These are phyloP conservation scores for Schizopygopsis malacanthus DNA, from an alignment of 2,797 vertebrate genomes.

Conservation along the genomic window DNA sequence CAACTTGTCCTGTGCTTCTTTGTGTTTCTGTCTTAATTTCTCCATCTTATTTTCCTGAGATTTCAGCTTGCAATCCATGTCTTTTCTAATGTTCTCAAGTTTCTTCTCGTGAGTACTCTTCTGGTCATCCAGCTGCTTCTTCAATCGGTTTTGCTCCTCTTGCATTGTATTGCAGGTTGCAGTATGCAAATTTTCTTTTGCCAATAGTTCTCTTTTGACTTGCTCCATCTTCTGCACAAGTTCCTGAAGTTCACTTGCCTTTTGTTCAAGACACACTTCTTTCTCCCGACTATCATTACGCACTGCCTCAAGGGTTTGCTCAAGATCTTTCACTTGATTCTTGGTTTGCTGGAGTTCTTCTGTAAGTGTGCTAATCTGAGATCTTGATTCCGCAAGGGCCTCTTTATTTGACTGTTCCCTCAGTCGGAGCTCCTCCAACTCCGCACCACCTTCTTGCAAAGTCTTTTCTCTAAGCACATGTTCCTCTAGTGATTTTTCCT, in stretches of 20 bases:
- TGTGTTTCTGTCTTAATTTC: conserved; percentile 86
- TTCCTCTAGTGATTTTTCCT: conserved; percentile 80
- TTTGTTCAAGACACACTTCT: conserved; percentile 73
- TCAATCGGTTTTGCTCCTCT: conserved; percentile 77
- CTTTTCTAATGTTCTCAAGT: conserved; percentile 75
- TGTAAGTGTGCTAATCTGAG: conserved; percentile 70
- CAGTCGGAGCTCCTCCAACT: conserved; percentile 77
- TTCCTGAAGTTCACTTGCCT: conserved; percentile 74
- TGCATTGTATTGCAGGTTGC: conserved; percentile 73
- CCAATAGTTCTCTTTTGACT: conserved; percentile 72
- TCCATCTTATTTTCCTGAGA: conserved; percentile 88
- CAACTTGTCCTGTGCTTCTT: conserved; percentile 88
- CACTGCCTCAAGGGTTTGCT: conserved; percentile 76
- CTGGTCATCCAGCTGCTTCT: conserved; percentile 79
- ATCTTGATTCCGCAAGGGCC: conserved; percentile 71
- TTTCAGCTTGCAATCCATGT: conserved; percentile 87
- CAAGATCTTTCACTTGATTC: conserved; percentile 75
- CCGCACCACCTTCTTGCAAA: conserved; percentile 76
- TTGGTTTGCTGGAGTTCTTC: conserved; percentile 76
- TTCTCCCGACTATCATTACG: conserved; percentile 76
- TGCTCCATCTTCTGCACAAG: conserved; percentile 75
- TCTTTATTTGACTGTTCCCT: conserved; percentile 76
- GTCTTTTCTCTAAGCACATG: conserved; percentile 70
- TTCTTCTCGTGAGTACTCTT: conserved; percentile 78
- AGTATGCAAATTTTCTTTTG: conserved; percentile 80